Base-by-base conservation (phyloP, 1,140 invertebrate species). In the Vanessa tameamea region DNA sequence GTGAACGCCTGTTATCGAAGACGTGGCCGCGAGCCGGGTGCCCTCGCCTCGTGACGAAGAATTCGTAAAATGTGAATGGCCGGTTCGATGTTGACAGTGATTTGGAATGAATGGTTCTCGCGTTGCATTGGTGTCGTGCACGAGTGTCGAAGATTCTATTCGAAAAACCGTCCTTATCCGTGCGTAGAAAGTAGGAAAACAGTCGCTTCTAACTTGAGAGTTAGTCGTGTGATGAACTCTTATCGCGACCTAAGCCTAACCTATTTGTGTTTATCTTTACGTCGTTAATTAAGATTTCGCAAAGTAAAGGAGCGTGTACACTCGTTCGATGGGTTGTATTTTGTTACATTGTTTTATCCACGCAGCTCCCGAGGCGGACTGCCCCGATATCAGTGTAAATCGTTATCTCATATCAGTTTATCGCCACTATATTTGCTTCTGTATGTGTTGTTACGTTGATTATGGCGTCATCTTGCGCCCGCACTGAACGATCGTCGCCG, bases 361-460 rank as follows among this genome's bases (percentile, higher is more conserved):
- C 48, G 63, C 53, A 63, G 57, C 73, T 64, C 12, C 64, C 47
- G 37, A 14, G 51, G 31, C 71, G 50, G 61, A 64, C 63, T 74
- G 66, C 76, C 77, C 69, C 77, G 75, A 50, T 86, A 88, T 87
- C 83, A 80, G 78, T 86, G 87, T 85, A 79, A 82, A 80, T 81
- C 81, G 80, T 90, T 89, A 88, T 80, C 78, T 55, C 69, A 11
- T 82, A 82, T 89, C 87, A 81, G 69, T 76, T 86, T 89, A 89
- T 89, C 87, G 84, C 84, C 81, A 83, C 87, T 57, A 23, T 43
- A 43, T 57, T 57, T 23, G 53, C 53, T 57, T 57, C 53, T 84
- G 88, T 87, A 87, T 87, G 86, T 84, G 80, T 82, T 72, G 82
- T 88, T 87, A 86, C 81, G 85, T 87, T 73, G 77, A 61, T 69